Base-by-base conservation (phyloP, 2,888 invertebrate species). In the Andrena bicolor region DNA sequence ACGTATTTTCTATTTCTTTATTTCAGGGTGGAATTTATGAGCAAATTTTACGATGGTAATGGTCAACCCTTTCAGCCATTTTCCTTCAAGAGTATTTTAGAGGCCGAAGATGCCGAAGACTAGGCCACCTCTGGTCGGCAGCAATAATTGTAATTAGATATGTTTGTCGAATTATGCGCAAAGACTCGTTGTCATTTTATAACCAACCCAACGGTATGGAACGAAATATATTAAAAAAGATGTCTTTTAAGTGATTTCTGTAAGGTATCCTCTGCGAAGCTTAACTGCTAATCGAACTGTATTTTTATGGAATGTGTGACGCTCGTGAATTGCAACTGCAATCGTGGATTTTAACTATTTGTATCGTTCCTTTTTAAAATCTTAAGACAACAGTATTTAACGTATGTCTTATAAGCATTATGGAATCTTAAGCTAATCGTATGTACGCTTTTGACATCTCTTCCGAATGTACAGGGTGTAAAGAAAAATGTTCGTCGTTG, bases 21-120 rank as follows among this genome's bases (percentile, higher is more conserved):
- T 92, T 92, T 76, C 92, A 97, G 96, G 97, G 97, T 97, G 84
- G 97, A 97, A 92, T 97, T 97, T 93, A 96, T 97, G 95, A 96
- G 96, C 91, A 97, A 97, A 92, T 97, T 97, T 92, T 97, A 97
- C 92, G 93, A 94, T 41, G 97, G 97, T 13, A 93, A 94, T 53
- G 97, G 97, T 10, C 95, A 96, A 87, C 91, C 94, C 20, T 97
- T 97, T 92, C 94, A 94, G 70, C 97, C 97, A 32, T 97, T 97
- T 93, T 95, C 95, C 80, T 96, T 97, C 93, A 96, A 96, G 87
- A 92, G 92, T 35, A 95, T 95, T 69, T 89, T 95, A 56, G 94
- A 94, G 63, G 93, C 94, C 16, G 95, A 94, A 74, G 94, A 93
- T 2, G 88, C 86, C 16, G 93, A 92, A 65, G 93, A 93, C 8